Evolutionary conservation across 2,113 vertebrate species (phyloP).

Genomic region (Castor canadensis): DNA sequence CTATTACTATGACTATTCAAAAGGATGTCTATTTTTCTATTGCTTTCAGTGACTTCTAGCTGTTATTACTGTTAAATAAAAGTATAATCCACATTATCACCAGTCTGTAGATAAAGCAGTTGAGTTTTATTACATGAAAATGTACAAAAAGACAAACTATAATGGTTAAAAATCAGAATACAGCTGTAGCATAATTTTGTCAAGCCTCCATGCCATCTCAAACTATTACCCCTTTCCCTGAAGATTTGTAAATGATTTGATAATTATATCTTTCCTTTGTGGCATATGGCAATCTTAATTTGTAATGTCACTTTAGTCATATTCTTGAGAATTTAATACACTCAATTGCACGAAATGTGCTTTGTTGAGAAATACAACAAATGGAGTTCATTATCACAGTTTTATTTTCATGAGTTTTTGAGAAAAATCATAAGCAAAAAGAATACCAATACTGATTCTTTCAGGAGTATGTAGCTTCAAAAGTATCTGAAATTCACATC

Average conservation of each 20-base stretch:
- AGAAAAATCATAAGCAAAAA: conserved; percentile 67
- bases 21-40: background rate
- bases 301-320: conserved; percentile 76
- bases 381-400: conserved; percentile 61
- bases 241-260: conserved; percentile 77
- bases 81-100: background rate
- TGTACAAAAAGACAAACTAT: conserved; percentile 57
- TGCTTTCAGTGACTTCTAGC: background rate
- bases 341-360: conserved; percentile 78
- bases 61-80: background rate
- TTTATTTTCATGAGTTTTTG: conserved; percentile 68
- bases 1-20: background rate
- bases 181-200: conserved; percentile 71
- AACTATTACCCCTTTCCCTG: conserved; percentile 69
- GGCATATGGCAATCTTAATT: conserved; percentile 78
- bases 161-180: conserved; percentile 69
- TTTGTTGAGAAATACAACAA: conserved; percentile 73
- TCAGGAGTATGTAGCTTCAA: background rate
- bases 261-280: conserved; percentile 77
- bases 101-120: background rate
- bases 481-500: background rate
- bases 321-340: conserved; percentile 76
- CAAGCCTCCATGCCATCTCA: conserved; percentile 62
- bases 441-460: conserved; percentile 43
- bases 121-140: conserved; percentile 59